Evolutionary conservation across 2,797 vertebrate genomes (phyloP).

Genomic region (Lacerta agilis): DNA sequence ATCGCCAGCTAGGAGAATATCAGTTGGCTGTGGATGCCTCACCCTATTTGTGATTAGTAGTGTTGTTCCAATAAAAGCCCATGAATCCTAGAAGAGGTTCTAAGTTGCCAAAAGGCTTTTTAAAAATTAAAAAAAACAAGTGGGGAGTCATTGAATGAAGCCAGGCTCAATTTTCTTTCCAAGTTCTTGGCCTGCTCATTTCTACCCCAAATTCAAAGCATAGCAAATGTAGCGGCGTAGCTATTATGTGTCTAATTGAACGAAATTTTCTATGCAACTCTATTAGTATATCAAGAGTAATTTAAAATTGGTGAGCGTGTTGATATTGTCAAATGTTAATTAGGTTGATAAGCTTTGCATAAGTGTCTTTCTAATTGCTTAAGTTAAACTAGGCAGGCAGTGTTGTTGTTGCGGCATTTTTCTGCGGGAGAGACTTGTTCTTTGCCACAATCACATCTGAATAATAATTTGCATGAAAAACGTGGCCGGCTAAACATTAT

Average conservation of each 20-base stretch:
- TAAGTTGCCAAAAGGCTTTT: background rate
- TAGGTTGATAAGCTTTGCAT: slow-evolving; percentile 19
- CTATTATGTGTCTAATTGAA: slow-evolving; percentile 15
- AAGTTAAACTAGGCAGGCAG: slow-evolving; percentile 16
- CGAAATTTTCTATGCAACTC: slow-evolving; percentile 4
- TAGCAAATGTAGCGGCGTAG: background rate
- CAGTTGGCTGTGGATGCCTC: background rate
- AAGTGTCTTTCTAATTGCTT: slow-evolving; percentile 17
- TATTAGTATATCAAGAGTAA: slow-evolving; percentile 2
- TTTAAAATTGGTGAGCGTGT: slow-evolving; percentile 13
- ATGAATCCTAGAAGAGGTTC: background rate
- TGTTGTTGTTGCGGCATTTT: background rate
- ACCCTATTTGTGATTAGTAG: background rate
- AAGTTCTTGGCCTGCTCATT: background rate
- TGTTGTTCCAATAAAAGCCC: background rate
- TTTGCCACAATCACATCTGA: slow-evolving; percentile 6
- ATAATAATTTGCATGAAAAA: slow-evolving; percentile 25
- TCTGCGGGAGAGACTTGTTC: slow-evolving; percentile 7
- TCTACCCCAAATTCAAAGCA: background rate
- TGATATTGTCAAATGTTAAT: slow-evolving; percentile 38
- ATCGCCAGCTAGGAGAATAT: no score
- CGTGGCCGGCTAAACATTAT: background rate
- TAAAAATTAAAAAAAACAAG: no score
- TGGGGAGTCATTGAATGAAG: background rate
- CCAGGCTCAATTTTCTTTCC: background rate